Evolutionary conservation across 2,888 invertebrate species (phyloP).

Genomic region (Eristalinus aeneus): DNA sequence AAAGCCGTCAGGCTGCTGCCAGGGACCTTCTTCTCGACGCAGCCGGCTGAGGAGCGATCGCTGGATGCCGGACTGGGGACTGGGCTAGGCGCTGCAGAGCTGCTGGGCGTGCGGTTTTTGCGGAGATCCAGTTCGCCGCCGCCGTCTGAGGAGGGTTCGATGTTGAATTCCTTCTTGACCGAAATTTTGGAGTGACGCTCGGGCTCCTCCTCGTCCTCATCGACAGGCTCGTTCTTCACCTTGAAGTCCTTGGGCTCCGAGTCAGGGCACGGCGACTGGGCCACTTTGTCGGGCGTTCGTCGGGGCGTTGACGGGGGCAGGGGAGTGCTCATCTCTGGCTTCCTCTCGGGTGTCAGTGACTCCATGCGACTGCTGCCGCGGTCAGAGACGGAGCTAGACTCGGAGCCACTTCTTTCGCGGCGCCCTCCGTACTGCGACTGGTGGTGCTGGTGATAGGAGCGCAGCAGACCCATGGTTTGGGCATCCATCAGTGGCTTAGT

Average conservation of each 20-base stretch:
- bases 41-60: constrained; percentile 87
- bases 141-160: constrained; percentile 71
- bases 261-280: constrained; percentile 71
- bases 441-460: constrained; percentile 89
- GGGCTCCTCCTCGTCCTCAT: constrained; percentile 72
- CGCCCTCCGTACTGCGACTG: constrained; percentile 84
- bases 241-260: constrained; percentile 78
- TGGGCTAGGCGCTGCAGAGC: constrained; percentile 74
- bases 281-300: constrained; percentile 82
- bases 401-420: constrained; percentile 90
- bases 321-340: constrained; percentile 82
- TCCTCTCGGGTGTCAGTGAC: constrained; percentile 90
- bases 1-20: constrained; percentile 88
- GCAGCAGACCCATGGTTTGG: constrained; percentile 91
- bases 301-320: constrained; percentile 80
- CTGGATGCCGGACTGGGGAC: constrained; percentile 86
- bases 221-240: constrained; percentile 78
- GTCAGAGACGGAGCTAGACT: constrained; percentile 93
- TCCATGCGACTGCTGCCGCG: constrained; percentile 90
- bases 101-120: constrained; percentile 74
- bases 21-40: constrained; percentile 80
- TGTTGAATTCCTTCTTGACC: constrained; percentile 81
- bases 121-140: constrained; percentile 52
- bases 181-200: constrained; percentile 79
- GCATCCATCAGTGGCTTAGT: constrained; percentile 94